Percentiles rank a stretch among this genome's conserved stretches.
Conservation (phyloP, 2,113 vertebrate genomes). For the Todiramphus saurophagus region DNA sequence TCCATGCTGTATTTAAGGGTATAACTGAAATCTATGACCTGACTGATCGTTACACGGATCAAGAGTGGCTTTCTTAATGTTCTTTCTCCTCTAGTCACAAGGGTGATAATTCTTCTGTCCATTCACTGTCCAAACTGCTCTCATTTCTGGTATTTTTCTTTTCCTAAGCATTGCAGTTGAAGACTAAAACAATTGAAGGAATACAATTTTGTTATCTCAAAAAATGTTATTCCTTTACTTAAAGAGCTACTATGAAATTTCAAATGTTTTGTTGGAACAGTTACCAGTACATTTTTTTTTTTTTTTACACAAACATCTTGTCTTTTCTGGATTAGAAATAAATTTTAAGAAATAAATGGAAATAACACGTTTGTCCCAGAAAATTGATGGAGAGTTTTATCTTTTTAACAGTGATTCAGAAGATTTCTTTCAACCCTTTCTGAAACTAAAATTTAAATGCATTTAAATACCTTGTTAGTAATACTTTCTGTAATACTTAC, state of each 20-base stretch:
- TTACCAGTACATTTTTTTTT: background rate
- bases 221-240: background rate
- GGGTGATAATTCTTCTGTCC: background rate
- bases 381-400: background rate
- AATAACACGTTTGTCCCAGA: background rate
- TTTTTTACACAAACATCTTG: background rate
- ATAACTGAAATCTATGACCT: background rate
- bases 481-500: background rate
- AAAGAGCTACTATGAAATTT: background rate
- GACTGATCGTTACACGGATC: background rate
- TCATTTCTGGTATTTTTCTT: background rate
- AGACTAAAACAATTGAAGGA: background rate
- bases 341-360: background rate
- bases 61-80: background rate
- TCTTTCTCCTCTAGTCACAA: background rate
- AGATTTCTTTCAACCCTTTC: background rate
- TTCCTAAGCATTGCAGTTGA: background rate
- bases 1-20: background rate
- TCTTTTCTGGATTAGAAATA: background rate
- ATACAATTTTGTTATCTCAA: background rate
- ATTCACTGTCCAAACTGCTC: background rate
- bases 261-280: background rate
- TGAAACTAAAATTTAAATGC: background rate
- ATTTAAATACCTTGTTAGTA: background rate
- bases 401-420: background rate